phyloP scores from a whole-genome alignment of 1,140 invertebrate species.

The Myzus persicae region DNA sequence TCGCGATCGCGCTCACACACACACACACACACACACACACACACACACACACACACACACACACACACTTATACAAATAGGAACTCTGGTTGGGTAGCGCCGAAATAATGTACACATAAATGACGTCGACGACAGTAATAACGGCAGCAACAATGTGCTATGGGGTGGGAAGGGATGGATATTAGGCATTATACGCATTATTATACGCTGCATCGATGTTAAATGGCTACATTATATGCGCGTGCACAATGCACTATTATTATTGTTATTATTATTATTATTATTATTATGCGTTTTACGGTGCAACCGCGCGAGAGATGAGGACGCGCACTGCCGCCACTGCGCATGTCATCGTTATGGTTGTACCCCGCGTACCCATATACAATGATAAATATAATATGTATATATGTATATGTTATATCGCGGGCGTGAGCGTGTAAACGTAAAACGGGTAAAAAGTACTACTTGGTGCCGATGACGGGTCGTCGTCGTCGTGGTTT shows the following conservation, averaged over 20 bases:
- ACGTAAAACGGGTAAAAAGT: not conserved
- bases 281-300: not conserved
- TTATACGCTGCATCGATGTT: too few species aligned
- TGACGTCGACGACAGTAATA: slow-evolving; percentile 28
- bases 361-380: not conserved
- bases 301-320: not conserved
- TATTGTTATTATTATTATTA: not conserved
- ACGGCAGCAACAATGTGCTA: not conserved
- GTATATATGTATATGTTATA: too few species aligned
- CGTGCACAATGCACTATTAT: not conserved
- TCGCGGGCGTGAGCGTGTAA: too few species aligned
- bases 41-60: not conserved
- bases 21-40: not conserved
- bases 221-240: not conserved
- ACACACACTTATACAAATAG: not conserved
- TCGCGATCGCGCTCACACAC: not conserved
- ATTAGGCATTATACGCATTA: not conserved
- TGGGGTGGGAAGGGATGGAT: not conserved
- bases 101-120: slow-evolving; percentile 15
- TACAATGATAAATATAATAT: too few species aligned
- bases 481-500: not conserved
- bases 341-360: not conserved
- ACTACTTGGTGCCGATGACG: not conserved
- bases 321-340: not conserved
- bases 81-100: slow-evolving; percentile 50